A percentile compares a stretch with the other conserved stretches of the same genome.
Conservation (phyloP, 2,888 invertebrate genomes). For the Scaptomyza tumidula region DNA sequence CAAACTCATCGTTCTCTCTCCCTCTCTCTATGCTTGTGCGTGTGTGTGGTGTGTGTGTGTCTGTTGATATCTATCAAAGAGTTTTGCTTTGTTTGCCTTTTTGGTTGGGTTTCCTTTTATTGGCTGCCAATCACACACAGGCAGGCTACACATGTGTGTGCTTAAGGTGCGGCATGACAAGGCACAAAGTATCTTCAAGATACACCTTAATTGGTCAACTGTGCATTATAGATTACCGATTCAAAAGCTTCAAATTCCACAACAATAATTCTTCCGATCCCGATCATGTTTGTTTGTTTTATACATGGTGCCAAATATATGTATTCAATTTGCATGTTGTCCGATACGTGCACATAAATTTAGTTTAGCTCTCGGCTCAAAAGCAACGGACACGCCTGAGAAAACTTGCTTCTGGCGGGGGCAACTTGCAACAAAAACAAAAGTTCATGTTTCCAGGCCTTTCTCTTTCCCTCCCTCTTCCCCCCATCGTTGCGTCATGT, state of each 20-base stretch:
- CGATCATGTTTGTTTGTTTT: constrained; percentile 1
- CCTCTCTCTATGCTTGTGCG: constrained; percentile 1
- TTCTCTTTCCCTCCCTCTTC: background rate
- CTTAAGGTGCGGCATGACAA: constrained; percentile 60
- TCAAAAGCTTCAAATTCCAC: constrained; percentile 5
- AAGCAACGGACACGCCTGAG: background rate
- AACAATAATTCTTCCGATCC: background rate
- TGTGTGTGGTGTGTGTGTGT: constrained; percentile 5
- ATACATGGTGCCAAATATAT: constrained; percentile 27
- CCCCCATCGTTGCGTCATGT: constrained; percentile 44
- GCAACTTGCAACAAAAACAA: constrained; percentile 20
- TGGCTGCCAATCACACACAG: constrained; percentile 70
- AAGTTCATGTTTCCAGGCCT: background rate
- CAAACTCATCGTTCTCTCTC: constrained; percentile 29
- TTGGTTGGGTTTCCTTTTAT: constrained; percentile 49
- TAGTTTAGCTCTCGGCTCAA: constrained; percentile 45
- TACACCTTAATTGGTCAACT: constrained; percentile 57
- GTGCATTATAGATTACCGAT: constrained; percentile 14
- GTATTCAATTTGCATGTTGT: constrained; percentile 60
- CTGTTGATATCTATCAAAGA: constrained; percentile 11
- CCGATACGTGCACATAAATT: constrained; percentile 52
- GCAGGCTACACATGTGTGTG: constrained; percentile 17
- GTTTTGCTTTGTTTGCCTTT: constrained; percentile 15
- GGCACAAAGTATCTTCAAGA: constrained; percentile 55
- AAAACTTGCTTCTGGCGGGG: constrained; percentile 35